A percentile compares a stretch with the other conserved stretches of the same genome.
phyloP scores from a whole-genome alignment of 2,888 invertebrate genomes.

The Sphecodes monilicornis region DNA sequence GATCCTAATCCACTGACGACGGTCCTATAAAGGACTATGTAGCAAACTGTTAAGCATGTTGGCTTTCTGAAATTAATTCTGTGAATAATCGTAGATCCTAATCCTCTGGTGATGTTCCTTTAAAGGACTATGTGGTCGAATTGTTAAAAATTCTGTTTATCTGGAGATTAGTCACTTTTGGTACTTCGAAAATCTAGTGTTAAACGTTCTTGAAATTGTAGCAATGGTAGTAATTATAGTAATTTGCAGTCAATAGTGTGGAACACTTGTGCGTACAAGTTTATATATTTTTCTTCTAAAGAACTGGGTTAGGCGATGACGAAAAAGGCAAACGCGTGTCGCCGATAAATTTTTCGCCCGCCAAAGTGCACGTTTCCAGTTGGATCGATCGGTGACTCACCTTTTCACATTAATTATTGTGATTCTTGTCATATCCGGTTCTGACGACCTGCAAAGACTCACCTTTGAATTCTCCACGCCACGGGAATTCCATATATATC shows the following conservation, averaged over 20 bases:
- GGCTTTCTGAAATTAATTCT: no score
- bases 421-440: constrained; percentile 51
- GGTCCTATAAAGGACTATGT: neutral
- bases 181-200: no score
- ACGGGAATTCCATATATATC: constrained; percentile 44
- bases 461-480: constrained; percentile 31
- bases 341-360: constrained; percentile 38
- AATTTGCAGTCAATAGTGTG: no score
- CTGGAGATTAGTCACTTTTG: no score
- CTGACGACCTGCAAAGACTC: constrained; percentile 43
- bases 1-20: neutral
- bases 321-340: neutral
- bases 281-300: neutral
- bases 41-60: neutral
- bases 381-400: constrained; percentile 59
- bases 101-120: no score
- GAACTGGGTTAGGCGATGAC: neutral
- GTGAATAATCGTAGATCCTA: no score
- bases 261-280: neutral
- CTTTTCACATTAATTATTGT: constrained; percentile 54
- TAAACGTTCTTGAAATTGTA: no score
- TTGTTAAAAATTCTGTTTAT: no score
- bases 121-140: no score
- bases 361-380: constrained; percentile 30
- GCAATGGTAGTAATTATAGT: no score